Evolutionary conservation across 1,140 invertebrate species (phyloP), one percentile per base, ranked within the genome.

Genomic region (Drosophila micromelanica): DNA sequence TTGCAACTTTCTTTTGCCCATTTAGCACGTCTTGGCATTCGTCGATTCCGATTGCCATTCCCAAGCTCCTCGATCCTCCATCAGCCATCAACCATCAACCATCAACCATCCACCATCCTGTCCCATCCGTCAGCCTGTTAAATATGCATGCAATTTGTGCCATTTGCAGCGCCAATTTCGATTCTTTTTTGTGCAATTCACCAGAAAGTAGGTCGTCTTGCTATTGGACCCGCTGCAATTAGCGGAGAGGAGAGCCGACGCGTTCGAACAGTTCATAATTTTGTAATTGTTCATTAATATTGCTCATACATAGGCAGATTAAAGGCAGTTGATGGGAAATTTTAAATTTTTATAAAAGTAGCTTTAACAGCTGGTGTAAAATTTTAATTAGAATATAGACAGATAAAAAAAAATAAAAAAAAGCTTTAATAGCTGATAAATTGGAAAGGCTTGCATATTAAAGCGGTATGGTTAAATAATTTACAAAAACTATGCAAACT

Each of bases 1-100:
- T 76, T 81, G 71, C 82, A 81, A 86, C 59, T 81, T 87, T 81
- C 60, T 67, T 78, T 81, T 76, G 74, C 57, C 70, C 71, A 86
- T 78, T 86, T 78, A 68, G 81, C 77, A 86, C 81, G 81, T 86
- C 62, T 72, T 74, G 57, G 57, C 77, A 57, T 76, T 72, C 72
- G 52, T 76, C 64, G 61, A 73, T 69, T 63, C 38, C 17, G 43
- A 40, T 42, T n/a, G 2, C 40, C 6, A 27, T 27, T 27, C 27
- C 27, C 27, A 27, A 6, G 27, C n/a, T 37, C 2, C 12, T 23
- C 8, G 38, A 15, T 20, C 40, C 23, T 17, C 23, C 45, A 48
- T 20, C 11, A 37, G 7, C 23, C 38, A 43, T 8, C 54, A 12
- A 23, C 8, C 38, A 15, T 27, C 45, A 15, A 15, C 23, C 45